Evolutionary conservation across 2,113 vertebrate genomes (phyloP).

Genomic region (Mormoops blainvillei): DNA sequence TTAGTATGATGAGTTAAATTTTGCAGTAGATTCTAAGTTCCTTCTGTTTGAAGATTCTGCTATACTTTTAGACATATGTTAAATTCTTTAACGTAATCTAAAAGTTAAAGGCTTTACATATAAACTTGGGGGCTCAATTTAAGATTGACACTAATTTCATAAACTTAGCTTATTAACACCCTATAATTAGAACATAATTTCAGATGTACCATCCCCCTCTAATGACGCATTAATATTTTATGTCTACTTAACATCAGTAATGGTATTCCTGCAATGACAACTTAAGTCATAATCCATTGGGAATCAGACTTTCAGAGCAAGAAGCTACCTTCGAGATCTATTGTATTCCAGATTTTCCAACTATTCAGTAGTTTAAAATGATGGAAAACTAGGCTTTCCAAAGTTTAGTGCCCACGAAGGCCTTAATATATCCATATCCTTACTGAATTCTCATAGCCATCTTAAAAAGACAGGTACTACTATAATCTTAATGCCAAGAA

Average conservation of each 20-base stretch:
- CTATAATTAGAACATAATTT: slow-evolving; percentile 19
- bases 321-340: neutral
- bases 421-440: neutral
- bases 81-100: neutral
- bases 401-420: neutral
- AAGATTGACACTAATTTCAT: neutral
- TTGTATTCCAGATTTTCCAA: neutral
- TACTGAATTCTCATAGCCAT: neutral
- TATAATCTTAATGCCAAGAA: neutral
- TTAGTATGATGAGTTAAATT: neutral
- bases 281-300: neutral
- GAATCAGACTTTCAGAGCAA: neutral
- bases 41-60: neutral
- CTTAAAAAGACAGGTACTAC: neutral
- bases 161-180: neutral
- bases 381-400: neutral
- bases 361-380: neutral
- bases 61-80: neutral
- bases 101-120: slow-evolving; percentile 26
- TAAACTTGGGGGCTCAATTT: neutral
- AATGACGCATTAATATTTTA: neutral
- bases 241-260: neutral
- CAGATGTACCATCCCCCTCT: neutral
- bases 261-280: neutral
- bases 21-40: neutral